Base-by-base conservation (phyloP, 2,113 vertebrate species). In the Poeciliopsis retropinna region DNA sequence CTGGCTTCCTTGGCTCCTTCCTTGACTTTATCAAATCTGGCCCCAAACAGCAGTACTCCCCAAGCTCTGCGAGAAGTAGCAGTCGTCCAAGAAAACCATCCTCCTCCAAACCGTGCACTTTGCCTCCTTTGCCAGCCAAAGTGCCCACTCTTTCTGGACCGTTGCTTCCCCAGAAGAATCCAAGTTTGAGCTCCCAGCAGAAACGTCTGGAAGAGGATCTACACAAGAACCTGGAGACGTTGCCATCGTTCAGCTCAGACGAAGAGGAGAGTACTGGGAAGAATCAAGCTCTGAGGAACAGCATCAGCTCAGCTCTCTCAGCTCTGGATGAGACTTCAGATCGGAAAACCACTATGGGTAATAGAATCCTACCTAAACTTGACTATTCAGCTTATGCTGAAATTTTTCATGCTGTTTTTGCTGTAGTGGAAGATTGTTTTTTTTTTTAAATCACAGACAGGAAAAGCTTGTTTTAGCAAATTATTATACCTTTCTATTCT, bases 11-110 rank as follows among this genome's bases (percentile, higher is more conserved):
- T 9, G 98, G 96, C 62, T 99, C 98, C 80, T 99, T 99, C 91
- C 94, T 99, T 81, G 98, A 99, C 94, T 99, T 99, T 86, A 93
- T 99, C 5, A 99, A 99, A 86, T 98, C 97, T 73, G 98, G 97
- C 61, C 97, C 97, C 73, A 98, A 97, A 88, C 97, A 98, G 60
- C 96, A 97, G 64, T 97, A 97, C 92, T 97, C 97, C 13, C 95
- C 96, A 64, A 97, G 95, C 85, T 95, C 97, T 9, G 93, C 97
- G 3, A 93, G 98, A 62, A 95, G 95, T 72, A 93, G 96, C 44
- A 98, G 94, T 82, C 95, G 96, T 72, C 94, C 95, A 57, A 95
- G 95, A 86, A 96, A 97, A 78, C 93, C 96, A 0, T 94, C 95
- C 61, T 78, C 95, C 0, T 80, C 94, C 62, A 95, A 94, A 81